Evolutionary conservation across 2,113 vertebrate genomes (phyloP), one percentile per base, ranked within the genome.

Genomic region (Xiphophorus maculatus): DNA sequence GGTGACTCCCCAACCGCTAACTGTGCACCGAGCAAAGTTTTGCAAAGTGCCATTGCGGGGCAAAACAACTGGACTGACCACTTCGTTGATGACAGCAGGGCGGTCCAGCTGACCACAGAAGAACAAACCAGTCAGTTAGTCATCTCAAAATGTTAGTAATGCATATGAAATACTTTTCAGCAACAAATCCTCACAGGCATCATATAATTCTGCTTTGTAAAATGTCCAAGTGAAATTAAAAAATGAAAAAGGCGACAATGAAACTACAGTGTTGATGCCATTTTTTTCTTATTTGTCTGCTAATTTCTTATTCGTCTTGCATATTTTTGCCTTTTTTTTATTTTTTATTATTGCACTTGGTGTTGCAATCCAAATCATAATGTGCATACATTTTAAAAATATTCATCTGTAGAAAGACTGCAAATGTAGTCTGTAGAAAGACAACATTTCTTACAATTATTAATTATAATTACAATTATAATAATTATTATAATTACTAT

Each of bases 1-100:
- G 1, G 93, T 95, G 69, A 95, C 89, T 0, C 95, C 95, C 95
- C 95, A 95, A 69, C 94, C 95, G 2, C 93, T 95, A 61, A 95
- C 95, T 0, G 77, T 89, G 76, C 95, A 95, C 0, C 9, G 15
- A 25, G 89, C 68, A 6, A 37, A 8, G n/a, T 40, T 4, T 0
- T 6, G 5, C 67, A 92, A 14, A 0, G 66, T 35, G 28, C 27
- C 0, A 0, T 4, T 3, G 1, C 60, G 63, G 0, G 94, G 93
- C 65, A 95, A 22, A 1, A 19, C 0, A 15, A 61, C 88, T 0
- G 69, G 79, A 35, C 80, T 30, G 0, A 95, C 87, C 25, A 29
- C 64, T 62, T 30, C 1, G 32, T 86, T 93, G 63, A 94, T 76
- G 22, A 30, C 25, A 2, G 86, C 94, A 15, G 93, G 93, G n/a